Percentiles rank a stretch among this genome's conserved stretches.
Evolutionary conservation across 2,888 invertebrate species (phyloP).

Genomic region (Amorpha juglandis): DNA sequence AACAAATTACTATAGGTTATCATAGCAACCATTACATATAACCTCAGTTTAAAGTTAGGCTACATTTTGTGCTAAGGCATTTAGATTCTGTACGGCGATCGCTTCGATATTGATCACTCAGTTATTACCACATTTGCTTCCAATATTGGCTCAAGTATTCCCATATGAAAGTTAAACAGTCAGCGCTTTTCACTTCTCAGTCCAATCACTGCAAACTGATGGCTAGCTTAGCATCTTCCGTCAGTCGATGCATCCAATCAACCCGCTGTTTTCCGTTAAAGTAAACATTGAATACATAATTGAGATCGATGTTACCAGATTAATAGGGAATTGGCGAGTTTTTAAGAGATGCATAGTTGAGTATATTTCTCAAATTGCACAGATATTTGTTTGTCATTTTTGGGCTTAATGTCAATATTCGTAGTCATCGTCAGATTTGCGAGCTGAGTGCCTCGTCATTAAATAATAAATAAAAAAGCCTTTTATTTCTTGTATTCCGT

Average conservation of each 20-base stretch:
- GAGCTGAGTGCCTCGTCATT: too few relatives aligned
- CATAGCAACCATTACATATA: too few relatives aligned
- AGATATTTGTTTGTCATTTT: too few relatives aligned
- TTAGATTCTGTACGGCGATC: background rate
- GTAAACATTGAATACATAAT: slow-evolving; percentile 9
- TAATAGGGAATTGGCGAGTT: background rate
- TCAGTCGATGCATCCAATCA: background rate
- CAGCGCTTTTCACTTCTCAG: background rate
- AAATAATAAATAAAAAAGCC: too few relatives aligned
- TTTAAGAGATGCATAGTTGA: too few relatives aligned
- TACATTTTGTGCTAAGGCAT: background rate
- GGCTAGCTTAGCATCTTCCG: background rate
- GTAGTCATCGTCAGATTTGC: too few relatives aligned
- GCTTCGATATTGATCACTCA: background rate
- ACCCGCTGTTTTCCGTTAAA: background rate
- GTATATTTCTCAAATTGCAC: too few relatives aligned
- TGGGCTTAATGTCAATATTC: too few relatives aligned
- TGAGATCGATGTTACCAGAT: slow-evolving; percentile 10
- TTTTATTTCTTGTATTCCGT: too few relatives aligned
- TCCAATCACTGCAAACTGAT: background rate
- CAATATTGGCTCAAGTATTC: background rate
- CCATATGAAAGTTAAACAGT: background rate
- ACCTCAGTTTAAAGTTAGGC: too few relatives aligned
- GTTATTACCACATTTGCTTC: background rate
- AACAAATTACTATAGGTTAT: too few relatives aligned